These are phyloP conservation scores for Cataglyphis hispanica DNA, from an alignment of 1,140 invertebrate genomes.

Conservation along the genomic window DNA sequence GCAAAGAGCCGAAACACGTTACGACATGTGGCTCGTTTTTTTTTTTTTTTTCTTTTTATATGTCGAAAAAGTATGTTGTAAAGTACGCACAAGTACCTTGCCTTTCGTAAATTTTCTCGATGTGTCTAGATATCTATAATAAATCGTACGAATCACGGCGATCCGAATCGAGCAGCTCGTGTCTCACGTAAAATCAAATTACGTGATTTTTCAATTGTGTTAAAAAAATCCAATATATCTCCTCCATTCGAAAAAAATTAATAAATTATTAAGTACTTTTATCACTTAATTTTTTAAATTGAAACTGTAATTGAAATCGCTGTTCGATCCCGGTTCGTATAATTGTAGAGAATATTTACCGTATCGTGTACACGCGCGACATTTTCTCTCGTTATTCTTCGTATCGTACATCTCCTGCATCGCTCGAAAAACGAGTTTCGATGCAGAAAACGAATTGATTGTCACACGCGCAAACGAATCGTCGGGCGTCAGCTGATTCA, in stretches of 20 bases:
- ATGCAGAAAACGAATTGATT: constrained; percentile 26
- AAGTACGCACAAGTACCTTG: background rate
- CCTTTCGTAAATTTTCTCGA: constrained; percentile 1
- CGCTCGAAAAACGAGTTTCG: constrained; percentile 22
- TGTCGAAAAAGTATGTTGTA: constrained; percentile 10
- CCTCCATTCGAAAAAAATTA: background rate
- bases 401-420: background rate
- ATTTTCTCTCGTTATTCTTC: background rate
- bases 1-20: constrained; percentile 57
- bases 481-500: constrained; percentile 22
- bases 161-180: constrained; percentile 24
- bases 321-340: background rate
- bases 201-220: background rate
- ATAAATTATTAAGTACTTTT: background rate
- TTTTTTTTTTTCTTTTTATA: background rate
- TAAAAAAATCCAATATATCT: background rate
- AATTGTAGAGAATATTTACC: background rate
- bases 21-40: background rate
- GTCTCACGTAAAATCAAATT: constrained; percentile 11
- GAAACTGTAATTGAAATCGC: background rate
- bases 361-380: background rate
- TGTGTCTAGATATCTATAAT: background rate
- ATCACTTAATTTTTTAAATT: background rate
- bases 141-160: background rate
- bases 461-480: background rate